Percentiles rank a stretch among this genome's conserved stretches.
These are phyloP conservation scores for Phalacrocorax aristotelis DNA, from an alignment of 2,113 vertebrate species.

Conservation along the genomic window DNA sequence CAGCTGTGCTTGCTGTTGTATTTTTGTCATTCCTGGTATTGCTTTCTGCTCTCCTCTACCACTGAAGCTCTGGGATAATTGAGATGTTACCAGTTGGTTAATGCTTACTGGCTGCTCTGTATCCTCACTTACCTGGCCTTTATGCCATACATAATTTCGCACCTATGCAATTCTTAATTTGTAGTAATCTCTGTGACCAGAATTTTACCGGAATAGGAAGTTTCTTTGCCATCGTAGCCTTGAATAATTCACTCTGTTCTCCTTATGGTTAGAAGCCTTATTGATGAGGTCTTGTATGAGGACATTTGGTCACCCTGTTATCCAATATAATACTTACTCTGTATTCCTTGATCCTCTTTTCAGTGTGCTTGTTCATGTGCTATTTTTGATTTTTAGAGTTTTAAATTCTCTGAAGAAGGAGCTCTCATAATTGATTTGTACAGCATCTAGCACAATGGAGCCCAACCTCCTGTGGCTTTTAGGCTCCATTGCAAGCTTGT, in stretches of 20 bases:
- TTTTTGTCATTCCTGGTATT: neutral
- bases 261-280: neutral
- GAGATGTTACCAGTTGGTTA: neutral
- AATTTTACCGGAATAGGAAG: neutral
- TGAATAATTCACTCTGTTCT: neutral
- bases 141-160: neutral
- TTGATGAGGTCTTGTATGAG: neutral
- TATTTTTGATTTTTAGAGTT: neutral
- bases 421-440: neutral
- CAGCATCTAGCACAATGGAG: neutral
- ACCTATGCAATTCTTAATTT: neutral
- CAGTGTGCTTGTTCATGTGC: neutral
- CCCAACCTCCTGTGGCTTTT: neutral
- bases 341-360: neutral
- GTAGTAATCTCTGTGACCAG: neutral
- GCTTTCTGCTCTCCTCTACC: neutral
- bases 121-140: neutral
- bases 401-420: neutral
- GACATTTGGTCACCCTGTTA: neutral
- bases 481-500: neutral
- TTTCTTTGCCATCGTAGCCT: neutral
- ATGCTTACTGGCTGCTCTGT: neutral
- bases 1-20: neutral
- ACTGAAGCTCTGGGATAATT: neutral
- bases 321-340: neutral